Evolutionary conservation across 2,113 vertebrate genomes (phyloP).

Genomic region (Malurus elegans): DNA sequence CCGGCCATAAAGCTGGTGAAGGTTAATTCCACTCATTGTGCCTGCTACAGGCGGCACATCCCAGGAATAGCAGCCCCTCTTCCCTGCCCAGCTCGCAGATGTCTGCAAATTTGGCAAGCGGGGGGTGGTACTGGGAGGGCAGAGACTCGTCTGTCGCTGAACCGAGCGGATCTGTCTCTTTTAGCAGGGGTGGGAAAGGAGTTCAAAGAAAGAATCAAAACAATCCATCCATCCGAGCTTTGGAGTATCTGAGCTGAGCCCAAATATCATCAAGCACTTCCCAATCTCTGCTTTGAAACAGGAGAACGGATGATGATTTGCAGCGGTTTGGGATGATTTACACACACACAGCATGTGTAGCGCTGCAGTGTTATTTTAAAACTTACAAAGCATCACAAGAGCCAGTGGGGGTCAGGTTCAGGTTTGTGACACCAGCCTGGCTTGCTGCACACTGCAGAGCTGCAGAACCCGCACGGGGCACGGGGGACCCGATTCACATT

Average conservation of each 20-base stretch:
- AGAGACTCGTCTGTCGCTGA: conserved; percentile 73
- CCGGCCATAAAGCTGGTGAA: conserved; percentile 48
- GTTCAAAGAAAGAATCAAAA: conserved; percentile 83
- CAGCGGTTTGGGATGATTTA: conserved; percentile 32
- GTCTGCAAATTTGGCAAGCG: conserved; percentile 67
- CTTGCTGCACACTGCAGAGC: not conserved
- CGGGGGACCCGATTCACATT: not conserved
- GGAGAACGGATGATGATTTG: conserved; percentile 28
- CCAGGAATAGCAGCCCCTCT: conserved; percentile 65
- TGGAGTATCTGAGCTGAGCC: conserved; percentile 58
- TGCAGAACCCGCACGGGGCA: not conserved
- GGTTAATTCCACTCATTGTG: conserved; percentile 64
- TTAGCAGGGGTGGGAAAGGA: conserved; percentile 70
- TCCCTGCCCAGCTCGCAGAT: conserved; percentile 73
- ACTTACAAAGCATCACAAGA: conserved; percentile 2
- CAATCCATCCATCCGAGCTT: conserved; percentile 63
- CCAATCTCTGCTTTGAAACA: conserved; percentile 72
- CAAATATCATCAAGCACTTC: conserved; percentile 70
- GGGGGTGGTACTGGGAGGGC: conserved; percentile 13
- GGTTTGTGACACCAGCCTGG: not conserved
- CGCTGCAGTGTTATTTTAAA: conserved; percentile 20
- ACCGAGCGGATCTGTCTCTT: conserved; percentile 71
- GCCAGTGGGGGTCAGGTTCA: conserved; percentile 22
- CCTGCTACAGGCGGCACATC: conserved; percentile 61
- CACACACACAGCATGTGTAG: conserved; percentile 6